phyloP scores from a whole-genome alignment of 2,113 vertebrate genomes.

The Oreotragus oreotragus region DNA sequence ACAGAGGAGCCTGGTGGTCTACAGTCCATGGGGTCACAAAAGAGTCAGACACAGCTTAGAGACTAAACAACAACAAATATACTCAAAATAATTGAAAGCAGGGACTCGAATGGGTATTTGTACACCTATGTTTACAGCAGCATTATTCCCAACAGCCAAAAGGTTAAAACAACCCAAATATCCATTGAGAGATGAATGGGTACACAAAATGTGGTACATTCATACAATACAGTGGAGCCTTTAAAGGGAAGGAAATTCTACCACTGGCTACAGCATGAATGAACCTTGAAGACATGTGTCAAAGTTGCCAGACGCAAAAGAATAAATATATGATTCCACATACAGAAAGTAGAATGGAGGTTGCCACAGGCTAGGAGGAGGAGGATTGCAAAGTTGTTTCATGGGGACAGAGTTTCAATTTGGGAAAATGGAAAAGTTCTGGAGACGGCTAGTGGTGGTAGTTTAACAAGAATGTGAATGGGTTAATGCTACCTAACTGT shows the following conservation, averaged over 20 bases:
- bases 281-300: neutral
- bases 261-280: accelerated
- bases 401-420: neutral
- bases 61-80: neutral
- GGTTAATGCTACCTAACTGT: neutral
- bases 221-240: neutral
- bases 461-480: too few relatives aligned
- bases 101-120: neutral
- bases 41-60: neutral
- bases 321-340: neutral
- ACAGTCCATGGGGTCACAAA: neutral
- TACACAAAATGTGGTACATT: neutral
- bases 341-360: neutral
- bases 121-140: neutral
- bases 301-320: neutral
- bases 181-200: too few relatives aligned
- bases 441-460: neutral
- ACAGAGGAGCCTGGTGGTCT: neutral
- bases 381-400: neutral
- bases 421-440: neutral
- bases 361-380: neutral
- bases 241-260: neutral
- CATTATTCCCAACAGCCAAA: neutral
- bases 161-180: neutral
- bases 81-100: neutral